These are phyloP conservation scores for Malacoctenus gilli DNA, from an alignment of 2,797 vertebrate species.

Conservation along the genomic window DNA sequence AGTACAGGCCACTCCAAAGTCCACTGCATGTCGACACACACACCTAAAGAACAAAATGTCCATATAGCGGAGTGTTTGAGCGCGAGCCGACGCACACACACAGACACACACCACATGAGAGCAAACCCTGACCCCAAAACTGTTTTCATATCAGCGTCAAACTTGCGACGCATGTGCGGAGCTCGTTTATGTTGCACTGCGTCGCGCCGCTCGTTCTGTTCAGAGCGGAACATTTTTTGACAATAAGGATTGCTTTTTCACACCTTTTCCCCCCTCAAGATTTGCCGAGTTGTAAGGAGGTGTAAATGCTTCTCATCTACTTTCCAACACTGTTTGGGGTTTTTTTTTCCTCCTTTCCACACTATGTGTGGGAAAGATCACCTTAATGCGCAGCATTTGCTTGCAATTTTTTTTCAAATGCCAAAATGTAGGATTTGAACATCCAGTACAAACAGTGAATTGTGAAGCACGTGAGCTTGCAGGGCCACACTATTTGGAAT, in stretches of 20 bases:
- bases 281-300: constrained; percentile 33
- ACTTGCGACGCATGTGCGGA: background rate
- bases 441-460: constrained; percentile 4
- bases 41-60: constrained; percentile 60
- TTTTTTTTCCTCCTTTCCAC: too few relatives aligned
- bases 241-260: background rate
- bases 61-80: constrained; percentile 37
- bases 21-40: constrained; percentile 56
- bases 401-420: too few relatives aligned
- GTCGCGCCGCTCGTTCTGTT: background rate
- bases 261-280: constrained; percentile 7
- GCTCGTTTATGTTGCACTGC: background rate
- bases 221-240: constrained; percentile 11
- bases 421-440: background rate
- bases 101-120: constrained; percentile 9
- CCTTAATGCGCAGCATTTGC: too few relatives aligned
- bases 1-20: constrained; percentile 62
- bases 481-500: constrained; percentile 31
- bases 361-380: too few relatives aligned
- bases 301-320: constrained; percentile 37
- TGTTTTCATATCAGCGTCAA: constrained; percentile 15
- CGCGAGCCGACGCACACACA: constrained; percentile 1
- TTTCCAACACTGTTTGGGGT: too few relatives aligned
- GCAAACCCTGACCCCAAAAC: constrained; percentile 37
- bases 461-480: constrained; percentile 35